Percentiles rank a stretch among this genome's conserved stretches.
phyloP scores from a whole-genome alignment of 92 coral and sea anemone genomes.

The Siderastrea radians region DNA sequence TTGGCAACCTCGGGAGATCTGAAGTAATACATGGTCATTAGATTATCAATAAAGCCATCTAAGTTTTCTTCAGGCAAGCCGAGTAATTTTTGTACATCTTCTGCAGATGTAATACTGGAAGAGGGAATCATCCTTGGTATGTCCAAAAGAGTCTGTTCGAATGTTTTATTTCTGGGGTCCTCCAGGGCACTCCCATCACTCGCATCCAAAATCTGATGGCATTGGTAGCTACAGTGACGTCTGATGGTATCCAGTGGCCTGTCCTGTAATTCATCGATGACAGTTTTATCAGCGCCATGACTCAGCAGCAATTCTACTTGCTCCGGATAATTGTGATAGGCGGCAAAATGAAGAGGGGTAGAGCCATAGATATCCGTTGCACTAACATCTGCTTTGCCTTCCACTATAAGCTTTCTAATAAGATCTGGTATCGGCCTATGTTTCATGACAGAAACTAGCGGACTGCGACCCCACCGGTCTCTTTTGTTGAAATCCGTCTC shows the following conservation, averaged over 20 bases:
- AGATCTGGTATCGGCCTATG: conserved; percentile 42
- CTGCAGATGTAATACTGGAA: conserved; percentile 12
- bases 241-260: conserved; percentile 11
- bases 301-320: conserved; percentile 25
- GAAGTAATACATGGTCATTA: conserved; percentile 10
- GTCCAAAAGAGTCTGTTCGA: conserved; percentile 13
- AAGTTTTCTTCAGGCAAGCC: not conserved
- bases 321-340: conserved; percentile 32
- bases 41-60: not conserved
- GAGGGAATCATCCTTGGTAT: conserved; percentile 23
- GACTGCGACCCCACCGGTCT: conserved; percentile 41
- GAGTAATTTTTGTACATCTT: not conserved
- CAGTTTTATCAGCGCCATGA: conserved; percentile 29
- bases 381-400: conserved; percentile 4
- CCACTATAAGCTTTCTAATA: conserved; percentile 12
- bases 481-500: conserved; percentile 20
- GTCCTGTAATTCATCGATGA: conserved; percentile 13
- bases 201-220: not conserved
- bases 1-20: not conserved
- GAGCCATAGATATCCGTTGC: conserved; percentile 24
- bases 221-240: conserved; percentile 11
- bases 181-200: not conserved
- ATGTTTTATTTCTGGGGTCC: conserved; percentile 3
- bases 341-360: conserved; percentile 42
- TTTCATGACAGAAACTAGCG: conserved; percentile 37